Evolutionary conservation across 2,797 vertebrate genomes (phyloP).

Genomic region (Corythornis leucogaster): DNA sequence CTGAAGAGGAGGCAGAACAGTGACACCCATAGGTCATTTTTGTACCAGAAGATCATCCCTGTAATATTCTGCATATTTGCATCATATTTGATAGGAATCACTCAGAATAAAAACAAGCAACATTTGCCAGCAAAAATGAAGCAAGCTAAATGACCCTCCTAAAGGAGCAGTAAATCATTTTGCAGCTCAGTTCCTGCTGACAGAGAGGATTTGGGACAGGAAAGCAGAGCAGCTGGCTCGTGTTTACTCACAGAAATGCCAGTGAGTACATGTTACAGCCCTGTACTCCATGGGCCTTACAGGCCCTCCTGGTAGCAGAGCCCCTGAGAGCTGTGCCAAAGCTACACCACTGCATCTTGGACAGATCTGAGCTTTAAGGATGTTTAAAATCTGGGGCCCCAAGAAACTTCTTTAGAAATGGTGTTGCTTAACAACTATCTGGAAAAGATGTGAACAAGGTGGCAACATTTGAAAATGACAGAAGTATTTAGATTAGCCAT

Average conservation of each 20-base stretch:
- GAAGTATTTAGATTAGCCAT: constrained; percentile 53
- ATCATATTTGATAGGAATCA: background rate
- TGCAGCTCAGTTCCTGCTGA: constrained; percentile 49
- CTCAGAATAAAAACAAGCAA: background rate
- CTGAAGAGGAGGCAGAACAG: constrained; percentile 32
- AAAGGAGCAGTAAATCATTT: constrained; percentile 10
- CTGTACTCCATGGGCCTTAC: background rate
- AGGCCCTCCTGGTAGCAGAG: background rate
- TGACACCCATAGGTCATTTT: constrained; percentile 57
- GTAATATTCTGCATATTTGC: background rate
- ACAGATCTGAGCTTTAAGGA: background rate
- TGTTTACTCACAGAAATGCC: constrained; percentile 47
- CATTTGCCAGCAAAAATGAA: background rate
- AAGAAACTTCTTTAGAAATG: constrained; percentile 5
- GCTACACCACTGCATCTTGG: background rate
- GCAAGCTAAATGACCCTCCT: background rate
- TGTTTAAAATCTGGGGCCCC: constrained; percentile 27
- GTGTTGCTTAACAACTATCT: constrained; percentile 54
- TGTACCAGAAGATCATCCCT: background rate
- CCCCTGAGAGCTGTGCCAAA: constrained; percentile 36
- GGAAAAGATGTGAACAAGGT: constrained; percentile 57
- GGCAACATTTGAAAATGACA: constrained; percentile 63
- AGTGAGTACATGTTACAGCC: constrained; percentile 22
- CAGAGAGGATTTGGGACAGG: background rate
- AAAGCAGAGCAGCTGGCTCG: constrained; percentile 36